phyloP scores from a whole-genome alignment of 2,113 vertebrate genomes.

The Ochotona curzoniae region DNA sequence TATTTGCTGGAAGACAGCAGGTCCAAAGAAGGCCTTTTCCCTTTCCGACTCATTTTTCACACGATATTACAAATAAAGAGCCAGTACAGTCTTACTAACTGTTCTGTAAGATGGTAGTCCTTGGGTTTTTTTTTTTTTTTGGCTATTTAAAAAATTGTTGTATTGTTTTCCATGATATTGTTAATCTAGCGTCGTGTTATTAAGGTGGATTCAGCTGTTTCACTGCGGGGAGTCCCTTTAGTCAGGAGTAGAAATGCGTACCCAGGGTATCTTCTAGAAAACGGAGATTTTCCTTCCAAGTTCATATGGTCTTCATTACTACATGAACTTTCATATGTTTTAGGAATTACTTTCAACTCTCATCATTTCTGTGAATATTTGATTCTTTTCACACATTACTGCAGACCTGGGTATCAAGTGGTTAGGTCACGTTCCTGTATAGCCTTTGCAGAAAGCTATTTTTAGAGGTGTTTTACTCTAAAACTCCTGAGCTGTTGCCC shows the following conservation, averaged over 20 bases:
- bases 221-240: no score
- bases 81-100: neutral
- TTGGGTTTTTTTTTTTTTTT: neutral
- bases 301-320: neutral
- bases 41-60: neutral
- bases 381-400: slow-evolving; percentile 8
- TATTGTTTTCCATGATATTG: no score
- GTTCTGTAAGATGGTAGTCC: neutral
- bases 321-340: neutral
- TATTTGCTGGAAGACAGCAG: neutral
- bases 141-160: no score
- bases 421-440: neutral
- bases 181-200: no score
- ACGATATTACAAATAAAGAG: slow-evolving; percentile 16
- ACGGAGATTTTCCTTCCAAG: neutral
- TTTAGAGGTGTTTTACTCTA: neutral
- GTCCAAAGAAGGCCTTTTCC: neutral
- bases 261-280: neutral
- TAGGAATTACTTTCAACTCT: neutral
- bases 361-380: neutral
- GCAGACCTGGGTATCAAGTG: neutral
- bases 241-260: no score
- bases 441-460: neutral
- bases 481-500: neutral
- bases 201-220: no score